Percentiles rank a stretch among this genome's conserved stretches.
phyloP scores from a whole-genome alignment of 2,113 vertebrate genomes.

The Otolemur garnettii region DNA sequence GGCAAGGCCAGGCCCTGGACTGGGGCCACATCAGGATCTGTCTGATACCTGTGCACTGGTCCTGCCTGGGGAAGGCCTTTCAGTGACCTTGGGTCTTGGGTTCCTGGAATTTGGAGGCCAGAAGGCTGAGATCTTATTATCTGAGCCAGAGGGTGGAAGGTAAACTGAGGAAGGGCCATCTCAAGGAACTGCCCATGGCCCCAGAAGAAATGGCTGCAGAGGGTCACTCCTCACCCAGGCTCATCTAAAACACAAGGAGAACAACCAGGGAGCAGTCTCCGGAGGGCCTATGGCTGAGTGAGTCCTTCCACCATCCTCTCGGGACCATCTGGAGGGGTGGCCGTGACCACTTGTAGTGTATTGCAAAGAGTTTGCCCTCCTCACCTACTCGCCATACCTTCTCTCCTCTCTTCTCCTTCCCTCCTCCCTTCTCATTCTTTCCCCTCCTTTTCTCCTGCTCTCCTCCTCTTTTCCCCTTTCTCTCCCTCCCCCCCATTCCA shows the following conservation, averaged over 20 bases:
- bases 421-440: not conserved
- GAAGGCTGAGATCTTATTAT: not conserved
- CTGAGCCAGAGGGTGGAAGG: not conserved
- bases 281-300: not conserved
- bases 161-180: not conserved
- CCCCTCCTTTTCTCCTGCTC: fast-evolving
- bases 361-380: not conserved
- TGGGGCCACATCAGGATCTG: not conserved
- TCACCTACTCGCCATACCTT: not conserved
- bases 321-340: not conserved
- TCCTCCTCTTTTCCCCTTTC: not conserved
- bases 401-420: no score
- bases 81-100: not conserved
- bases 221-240: not conserved
- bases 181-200: not conserved
- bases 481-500: no score
- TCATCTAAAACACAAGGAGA: not conserved
- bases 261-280: not conserved
- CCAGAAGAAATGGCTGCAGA: not conserved
- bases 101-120: not conserved
- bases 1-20: not conserved
- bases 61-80: not conserved
- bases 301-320: no score
- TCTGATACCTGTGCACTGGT: not conserved
- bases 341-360: no score